phyloP scores from a whole-genome alignment of 1,140 invertebrate genomes.

The Aporrectodea caliginosa region DNA sequence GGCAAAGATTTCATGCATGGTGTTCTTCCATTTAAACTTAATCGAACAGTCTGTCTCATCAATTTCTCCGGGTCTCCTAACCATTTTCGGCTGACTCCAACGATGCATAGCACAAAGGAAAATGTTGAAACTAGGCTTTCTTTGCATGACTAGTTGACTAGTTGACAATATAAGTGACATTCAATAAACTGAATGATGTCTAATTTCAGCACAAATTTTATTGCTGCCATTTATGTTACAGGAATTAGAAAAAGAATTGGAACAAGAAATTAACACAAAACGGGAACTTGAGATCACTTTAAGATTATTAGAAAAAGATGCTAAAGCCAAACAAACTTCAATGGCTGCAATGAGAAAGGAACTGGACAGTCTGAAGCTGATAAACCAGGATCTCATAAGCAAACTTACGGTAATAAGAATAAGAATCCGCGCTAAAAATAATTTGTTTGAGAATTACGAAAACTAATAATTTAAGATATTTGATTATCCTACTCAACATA shows the following conservation, averaged over 20 bases:
- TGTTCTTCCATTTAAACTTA: no score
- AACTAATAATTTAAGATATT: no score
- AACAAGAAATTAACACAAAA: conserved; percentile 75
- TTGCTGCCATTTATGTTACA: conserved; percentile 51
- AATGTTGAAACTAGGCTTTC: background rate
- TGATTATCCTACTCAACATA: no score
- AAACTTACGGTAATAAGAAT: conserved; percentile 12
- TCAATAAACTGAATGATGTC: background rate
- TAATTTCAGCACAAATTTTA: no score
- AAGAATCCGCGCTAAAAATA: no score
- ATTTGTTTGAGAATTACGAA: no score
- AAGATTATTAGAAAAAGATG: conserved; percentile 89
- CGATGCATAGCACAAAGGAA: background rate
- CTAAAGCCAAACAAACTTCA: background rate
- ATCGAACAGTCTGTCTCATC: no score
- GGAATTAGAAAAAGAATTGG: conserved; percentile 75
- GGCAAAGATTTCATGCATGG: no score
- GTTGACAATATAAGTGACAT: background rate
- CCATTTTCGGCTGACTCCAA: background rate
- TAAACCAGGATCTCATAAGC: background rate
- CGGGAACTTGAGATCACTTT: conserved; percentile 95
- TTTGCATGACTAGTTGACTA: background rate
- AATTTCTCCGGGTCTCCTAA: background rate
- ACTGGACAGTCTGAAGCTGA: conserved; percentile 3
- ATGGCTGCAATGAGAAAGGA: conserved; percentile 8